phyloP scores from a whole-genome alignment of 2,888 invertebrate genomes.

The Argyra leucocephala region DNA sequence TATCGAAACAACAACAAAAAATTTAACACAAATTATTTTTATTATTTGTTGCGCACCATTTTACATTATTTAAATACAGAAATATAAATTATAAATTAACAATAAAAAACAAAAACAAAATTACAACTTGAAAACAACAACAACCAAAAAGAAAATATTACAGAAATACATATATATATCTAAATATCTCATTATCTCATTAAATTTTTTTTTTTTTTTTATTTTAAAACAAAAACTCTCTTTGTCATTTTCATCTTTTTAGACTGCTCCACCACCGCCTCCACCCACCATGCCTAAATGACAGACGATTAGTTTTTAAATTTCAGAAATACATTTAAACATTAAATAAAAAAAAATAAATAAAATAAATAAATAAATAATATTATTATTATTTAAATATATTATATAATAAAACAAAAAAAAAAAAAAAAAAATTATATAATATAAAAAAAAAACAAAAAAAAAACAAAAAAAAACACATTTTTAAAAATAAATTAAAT shows the following conservation, averaged over 20 bases:
- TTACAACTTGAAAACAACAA: too few species aligned
- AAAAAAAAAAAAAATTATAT: slow-evolving; percentile 19
- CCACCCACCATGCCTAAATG: slow-evolving; percentile 41
- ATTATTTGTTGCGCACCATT: background rate
- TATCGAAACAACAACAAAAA: background rate
- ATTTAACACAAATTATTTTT: background rate
- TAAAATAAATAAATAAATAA: slow-evolving; percentile 17
- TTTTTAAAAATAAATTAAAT: too few species aligned
- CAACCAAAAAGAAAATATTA: background rate
- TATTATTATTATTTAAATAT: slow-evolving; percentile 24
- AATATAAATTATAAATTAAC: background rate
- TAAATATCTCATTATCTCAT: background rate
- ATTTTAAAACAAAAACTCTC: background rate
- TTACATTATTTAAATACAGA: background rate
- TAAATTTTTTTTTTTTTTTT: background rate
- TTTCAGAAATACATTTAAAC: slow-evolving; percentile 29
- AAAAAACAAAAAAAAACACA: slow-evolving; percentile 8
- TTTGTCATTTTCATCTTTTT: slow-evolving; percentile 6
- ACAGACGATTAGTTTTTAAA: slow-evolving; percentile 44
- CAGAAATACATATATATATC: too few species aligned
- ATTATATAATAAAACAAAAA: slow-evolving; percentile 23
- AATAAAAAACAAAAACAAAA: background rate
- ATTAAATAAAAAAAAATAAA: slow-evolving; percentile 28
- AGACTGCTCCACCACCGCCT: slow-evolving; percentile 35
- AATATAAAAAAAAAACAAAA: slow-evolving; percentile 17